These are phyloP conservation scores for Parazoanthus atlanticus DNA, from an alignment of 92 coral and sea anemone species.

Conservation along the genomic window DNA sequence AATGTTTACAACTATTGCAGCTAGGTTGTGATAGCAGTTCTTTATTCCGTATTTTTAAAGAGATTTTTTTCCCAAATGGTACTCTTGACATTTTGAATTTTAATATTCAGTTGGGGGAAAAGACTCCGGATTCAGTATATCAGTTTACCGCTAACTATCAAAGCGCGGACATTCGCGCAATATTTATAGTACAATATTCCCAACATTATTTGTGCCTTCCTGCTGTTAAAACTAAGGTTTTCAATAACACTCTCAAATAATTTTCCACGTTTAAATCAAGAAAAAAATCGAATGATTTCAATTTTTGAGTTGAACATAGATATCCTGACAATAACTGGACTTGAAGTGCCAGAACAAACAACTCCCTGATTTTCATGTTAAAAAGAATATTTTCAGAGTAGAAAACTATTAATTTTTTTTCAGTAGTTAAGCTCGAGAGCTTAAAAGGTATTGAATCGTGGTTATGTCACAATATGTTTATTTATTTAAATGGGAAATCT, in stretches of 20 bases:
- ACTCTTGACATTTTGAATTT: not conserved
- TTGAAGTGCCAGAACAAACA: no score
- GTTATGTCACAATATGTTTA: no score
- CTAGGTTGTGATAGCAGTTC: not conserved
- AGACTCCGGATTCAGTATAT: no score
- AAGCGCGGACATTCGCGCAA: not conserved
- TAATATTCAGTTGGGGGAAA: not conserved
- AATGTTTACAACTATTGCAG: not conserved
- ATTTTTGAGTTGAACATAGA: not conserved
- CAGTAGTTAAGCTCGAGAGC: not conserved
- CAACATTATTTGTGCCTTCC: not conserved
- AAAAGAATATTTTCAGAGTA: no score
- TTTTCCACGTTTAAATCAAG: not conserved
- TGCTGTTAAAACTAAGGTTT: not conserved
- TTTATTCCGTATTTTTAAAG: not conserved
- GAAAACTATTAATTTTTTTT: no score
- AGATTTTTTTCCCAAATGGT: no score
- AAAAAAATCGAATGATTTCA: not conserved
- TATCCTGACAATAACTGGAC: no score
- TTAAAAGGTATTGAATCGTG: not conserved
- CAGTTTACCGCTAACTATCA: not conserved
- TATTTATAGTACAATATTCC: not conserved
- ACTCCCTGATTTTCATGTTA: no score
- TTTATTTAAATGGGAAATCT: not conserved
- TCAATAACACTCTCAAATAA: not conserved